Base-by-base conservation (phyloP, 2,888 invertebrate species). In the Pseudococcus jackbeardsleyi region DNA sequence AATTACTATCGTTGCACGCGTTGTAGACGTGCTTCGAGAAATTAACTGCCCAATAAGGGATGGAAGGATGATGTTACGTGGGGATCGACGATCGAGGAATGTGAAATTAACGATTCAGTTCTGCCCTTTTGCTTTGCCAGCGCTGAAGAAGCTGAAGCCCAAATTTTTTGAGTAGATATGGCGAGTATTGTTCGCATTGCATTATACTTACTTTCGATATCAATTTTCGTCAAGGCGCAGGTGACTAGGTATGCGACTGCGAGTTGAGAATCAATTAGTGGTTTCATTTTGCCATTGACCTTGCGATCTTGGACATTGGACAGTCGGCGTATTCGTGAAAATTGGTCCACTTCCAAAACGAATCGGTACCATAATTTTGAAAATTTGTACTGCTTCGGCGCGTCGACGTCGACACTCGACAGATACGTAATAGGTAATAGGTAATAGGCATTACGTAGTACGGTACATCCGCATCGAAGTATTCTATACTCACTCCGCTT, bases 341-440 rank as follows among this genome's bases (percentile, higher is more conserved):
- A n/a, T 54, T 54, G 54, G 54, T 54, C n/a, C n/a, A 54, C 54
- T n/a, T 54, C 54, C 54, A 54, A 54, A 54, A 54, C 54, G 17
- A 54, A n/a, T 54, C 54, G 8, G 42, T 42, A 50, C 1, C 50
- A n/a, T n/a, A n/a, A n/a, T n/a, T 42, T 42, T 42, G 6, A 50
- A 9, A 12, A 33, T 50, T 50, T 50, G 12, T 50, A 15, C 50
- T 54, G 54, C 15, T n/a, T 54, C n/a, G n/a, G n/a, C n/a, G n/a
- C 48, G 4, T 50, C 15, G 15, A 15, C 15, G 15, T 46, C 9
- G 8, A 12, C 12, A 5, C 15, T 15, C 5, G n/a, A n/a, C n/a
- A 54, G n/a, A n/a, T 54, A 54, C 54, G 54, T 54, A 54, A 7
- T 54, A 4, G n/a, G 26, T 33, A 33, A 2, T 54, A 54, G n/a